Evolutionary conservation across 2,888 invertebrate genomes (phyloP).

Genomic region (Ophraella communa): DNA sequence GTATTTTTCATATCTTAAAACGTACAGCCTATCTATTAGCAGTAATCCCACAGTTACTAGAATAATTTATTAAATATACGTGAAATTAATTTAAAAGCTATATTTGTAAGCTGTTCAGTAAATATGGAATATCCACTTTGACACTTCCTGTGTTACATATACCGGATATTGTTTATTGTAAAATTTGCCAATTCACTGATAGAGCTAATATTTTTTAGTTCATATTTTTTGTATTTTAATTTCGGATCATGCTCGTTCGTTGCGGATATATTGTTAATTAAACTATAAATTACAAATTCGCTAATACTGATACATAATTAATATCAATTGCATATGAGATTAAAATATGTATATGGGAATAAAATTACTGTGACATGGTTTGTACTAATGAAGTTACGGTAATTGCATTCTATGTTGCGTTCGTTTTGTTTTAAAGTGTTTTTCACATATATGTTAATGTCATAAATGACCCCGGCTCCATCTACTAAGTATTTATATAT

Average conservation of each 20-base stretch:
- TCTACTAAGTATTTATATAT: too few species aligned
- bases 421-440: neutral
- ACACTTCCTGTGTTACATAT: constrained; percentile 6
- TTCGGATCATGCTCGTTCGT: neutral
- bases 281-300: neutral
- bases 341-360: neutral
- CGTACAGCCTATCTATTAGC: too few species aligned
- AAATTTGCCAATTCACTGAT: neutral
- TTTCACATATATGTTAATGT: too few species aligned
- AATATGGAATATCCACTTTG: constrained; percentile 16
- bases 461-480: too few species aligned
- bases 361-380: neutral
- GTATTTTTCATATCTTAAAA: too few species aligned
- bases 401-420: neutral
- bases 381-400: neutral
- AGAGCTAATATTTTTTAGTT: neutral
- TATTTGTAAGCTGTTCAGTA: too few species aligned
- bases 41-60: too few species aligned
- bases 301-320: neutral
- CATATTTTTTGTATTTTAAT: neutral
- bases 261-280: neutral
- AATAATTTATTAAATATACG: too few species aligned
- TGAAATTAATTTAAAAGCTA: too few species aligned
- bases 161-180: neutral
- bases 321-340: constrained; percentile 1